Conservation (phyloP, 1,140 invertebrate genomes). For the Odontomachus brunneus region DNA sequence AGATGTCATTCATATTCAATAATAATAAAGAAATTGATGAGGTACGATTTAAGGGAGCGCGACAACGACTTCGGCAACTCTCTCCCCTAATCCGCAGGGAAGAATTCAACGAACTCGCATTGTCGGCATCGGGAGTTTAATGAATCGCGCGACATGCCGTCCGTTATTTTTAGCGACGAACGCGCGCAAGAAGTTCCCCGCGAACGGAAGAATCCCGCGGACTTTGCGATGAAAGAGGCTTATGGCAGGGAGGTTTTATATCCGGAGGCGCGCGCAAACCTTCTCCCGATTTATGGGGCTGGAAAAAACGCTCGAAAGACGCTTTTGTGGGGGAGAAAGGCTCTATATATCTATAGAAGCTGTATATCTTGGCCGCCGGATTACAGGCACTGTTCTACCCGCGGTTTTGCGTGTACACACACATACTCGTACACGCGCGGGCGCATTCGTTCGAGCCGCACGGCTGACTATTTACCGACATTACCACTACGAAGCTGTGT, state of each 20-base stretch:
- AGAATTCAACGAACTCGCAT: too few relatives aligned
- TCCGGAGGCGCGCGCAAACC: neutral
- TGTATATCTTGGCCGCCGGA: slow-evolving; percentile 8
- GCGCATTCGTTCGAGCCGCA: neutral
- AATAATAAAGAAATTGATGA: too few relatives aligned
- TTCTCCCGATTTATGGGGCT: slow-evolving; percentile 35
- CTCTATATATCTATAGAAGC: too few relatives aligned
- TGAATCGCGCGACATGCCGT: neutral
- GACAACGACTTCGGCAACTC: too few relatives aligned
- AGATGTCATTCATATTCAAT: too few relatives aligned
- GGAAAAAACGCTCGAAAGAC: slow-evolving; percentile 43
- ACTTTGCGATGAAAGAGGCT: slow-evolving; percentile 4
- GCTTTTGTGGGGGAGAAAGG: slow-evolving; percentile 30
- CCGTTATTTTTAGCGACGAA: neutral
- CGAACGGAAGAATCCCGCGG: neutral
- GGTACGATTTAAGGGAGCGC: too few relatives aligned
- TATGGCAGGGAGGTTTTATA: slow-evolving; percentile 23
- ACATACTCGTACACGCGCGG: neutral
- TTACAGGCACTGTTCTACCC: slow-evolving; percentile 15
- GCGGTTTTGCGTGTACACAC: neutral
- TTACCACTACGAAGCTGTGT: slow-evolving; percentile 9
- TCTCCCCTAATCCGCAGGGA: too few relatives aligned
- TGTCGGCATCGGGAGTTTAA: neutral
- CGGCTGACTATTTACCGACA: neutral
- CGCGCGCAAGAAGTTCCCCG: neutral